Evolutionary conservation across 2,113 vertebrate genomes (phyloP).

Genomic region (Syrmaticus mikado): DNA sequence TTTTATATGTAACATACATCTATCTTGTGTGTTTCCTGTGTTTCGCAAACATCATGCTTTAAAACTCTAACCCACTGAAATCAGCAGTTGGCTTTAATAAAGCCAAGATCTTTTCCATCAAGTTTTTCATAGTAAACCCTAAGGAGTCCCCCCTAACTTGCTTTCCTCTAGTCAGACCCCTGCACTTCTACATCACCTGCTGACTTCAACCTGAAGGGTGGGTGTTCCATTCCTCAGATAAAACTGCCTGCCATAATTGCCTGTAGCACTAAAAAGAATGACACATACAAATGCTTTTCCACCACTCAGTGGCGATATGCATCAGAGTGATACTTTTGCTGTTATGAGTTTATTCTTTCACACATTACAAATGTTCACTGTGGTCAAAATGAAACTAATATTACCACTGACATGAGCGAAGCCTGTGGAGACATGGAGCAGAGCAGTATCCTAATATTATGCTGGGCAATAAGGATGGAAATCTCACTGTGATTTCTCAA

Average conservation of each 20-base stretch:
- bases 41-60: not conserved
- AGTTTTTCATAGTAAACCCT: not conserved
- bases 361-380: not conserved
- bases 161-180: not conserved
- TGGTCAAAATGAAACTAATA: not conserved
- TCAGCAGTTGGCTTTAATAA: not conserved
- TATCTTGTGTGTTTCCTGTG: not conserved
- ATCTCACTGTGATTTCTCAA: not conserved
- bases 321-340: not conserved
- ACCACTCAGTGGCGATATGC: not conserved
- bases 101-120: not conserved
- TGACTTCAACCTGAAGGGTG: not conserved
- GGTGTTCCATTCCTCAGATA: not conserved
- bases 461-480: not conserved
- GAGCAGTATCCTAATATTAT: not conserved
- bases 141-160: not conserved
- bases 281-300: not conserved
- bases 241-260: not conserved
- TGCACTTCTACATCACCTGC: not conserved
- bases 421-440: not conserved
- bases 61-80: not conserved
- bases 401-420: fast-evolving
- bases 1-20: not conserved
- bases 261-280: not conserved
- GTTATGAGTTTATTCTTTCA: not conserved